Base-by-base conservation (phyloP, 2,113 vertebrate genomes). In the Petromus typicus region DNA sequence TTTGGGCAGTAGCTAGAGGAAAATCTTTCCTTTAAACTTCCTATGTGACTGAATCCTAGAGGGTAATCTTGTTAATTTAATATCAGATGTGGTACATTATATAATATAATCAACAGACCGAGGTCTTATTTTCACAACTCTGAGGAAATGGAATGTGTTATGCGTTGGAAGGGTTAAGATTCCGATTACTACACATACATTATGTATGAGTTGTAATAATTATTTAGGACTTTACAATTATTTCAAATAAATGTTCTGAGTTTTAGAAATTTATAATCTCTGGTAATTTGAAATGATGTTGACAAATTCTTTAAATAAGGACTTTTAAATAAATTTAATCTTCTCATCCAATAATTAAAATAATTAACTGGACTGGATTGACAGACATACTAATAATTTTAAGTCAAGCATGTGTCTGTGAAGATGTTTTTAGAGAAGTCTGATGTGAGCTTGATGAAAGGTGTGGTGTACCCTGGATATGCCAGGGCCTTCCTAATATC, bases 81-180 rank as follows among this genome's bases (percentile, higher is more conserved):
- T 3, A 54, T 64, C 22, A 43, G 51, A 40, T 84, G 2, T 61
- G 14, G 12, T 12, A 32, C 2, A 30, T 51, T 59, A 34, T 13
- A 73, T 69, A 43, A 48, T 17, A 20, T 9, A 37, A 64, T 40
- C 78, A 48, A 5, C 9, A 7, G 17, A 71, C 6, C 32, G 4
- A 34, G 6, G 14, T 34, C 4, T 51, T 25, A 78, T 17, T 14
- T 25, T 73, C n/a, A 25, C 34, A 83, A 13, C 0, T 59, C 86
- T 27, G 40, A 64, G 18, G 7, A 3, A 89, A 71, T 9, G 91
- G 14, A 86, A 30, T 27, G 34, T 27, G 8, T 51, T 78, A 20
- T 67, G 10, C 16, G 12, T 1, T 32, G 16, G n/a, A 2, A 34
- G 0, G 13, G 5, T 43, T 48, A 45, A 5, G 1, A 23, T 51